Evolutionary conservation across 2,888 invertebrate genomes (phyloP).

Genomic region (Colostygia pectinataria): DNA sequence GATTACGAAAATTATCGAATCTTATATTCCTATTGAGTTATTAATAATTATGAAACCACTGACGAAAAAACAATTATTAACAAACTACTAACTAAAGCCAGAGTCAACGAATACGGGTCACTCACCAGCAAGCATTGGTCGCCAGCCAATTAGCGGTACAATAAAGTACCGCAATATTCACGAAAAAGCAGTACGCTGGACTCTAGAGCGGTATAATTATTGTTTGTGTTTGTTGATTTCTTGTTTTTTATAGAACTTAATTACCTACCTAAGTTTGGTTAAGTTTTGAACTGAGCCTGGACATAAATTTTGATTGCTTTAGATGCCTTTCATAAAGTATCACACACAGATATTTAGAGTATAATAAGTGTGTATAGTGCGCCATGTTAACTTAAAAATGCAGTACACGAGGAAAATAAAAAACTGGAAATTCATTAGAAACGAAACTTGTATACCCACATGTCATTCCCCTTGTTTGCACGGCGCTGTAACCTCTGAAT

Average conservation of each 20-base stretch:
- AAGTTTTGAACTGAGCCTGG: conserved; percentile 15
- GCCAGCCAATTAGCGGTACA: conserved; percentile 27
- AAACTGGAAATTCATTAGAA: conserved; percentile 26
- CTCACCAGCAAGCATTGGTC: conserved; percentile 22
- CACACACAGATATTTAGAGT: no score
- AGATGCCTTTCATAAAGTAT: no score
- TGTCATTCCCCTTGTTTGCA: conserved; percentile 31
- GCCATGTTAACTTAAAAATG: no score
- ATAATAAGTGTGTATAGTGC: no score
- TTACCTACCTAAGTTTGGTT: conserved; percentile 13
- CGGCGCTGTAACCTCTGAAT: conserved; percentile 25
- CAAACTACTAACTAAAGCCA: conserved; percentile 8
- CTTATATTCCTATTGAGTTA: no score
- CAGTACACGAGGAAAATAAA: background rate
- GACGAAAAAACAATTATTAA: background rate
- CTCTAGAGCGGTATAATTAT: conserved; percentile 12
- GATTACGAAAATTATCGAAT: no score
- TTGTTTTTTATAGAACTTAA: conserved; percentile 9
- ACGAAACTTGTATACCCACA: conserved; percentile 29
- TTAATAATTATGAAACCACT: no score
- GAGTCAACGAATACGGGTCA: conserved; percentile 23
- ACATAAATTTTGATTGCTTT: no score
- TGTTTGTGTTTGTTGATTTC: conserved; percentile 19
- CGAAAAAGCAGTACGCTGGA: conserved; percentile 20
- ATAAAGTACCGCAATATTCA: conserved; percentile 24